phyloP scores from a whole-genome alignment of 1,140 invertebrate genomes.

The Wiebesia pumilae region DNA sequence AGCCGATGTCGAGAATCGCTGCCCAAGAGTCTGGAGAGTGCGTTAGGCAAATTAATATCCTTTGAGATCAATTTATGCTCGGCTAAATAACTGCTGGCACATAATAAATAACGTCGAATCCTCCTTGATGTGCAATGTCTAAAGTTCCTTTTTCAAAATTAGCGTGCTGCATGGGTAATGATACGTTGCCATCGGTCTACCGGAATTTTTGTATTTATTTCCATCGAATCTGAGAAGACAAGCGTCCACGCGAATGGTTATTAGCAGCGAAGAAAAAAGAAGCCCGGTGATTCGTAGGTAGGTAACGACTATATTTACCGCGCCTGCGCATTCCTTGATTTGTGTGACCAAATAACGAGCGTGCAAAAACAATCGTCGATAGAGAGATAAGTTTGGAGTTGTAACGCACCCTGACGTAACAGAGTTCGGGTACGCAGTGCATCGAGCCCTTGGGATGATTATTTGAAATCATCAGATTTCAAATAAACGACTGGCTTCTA shows the following conservation, averaged over 20 bases:
- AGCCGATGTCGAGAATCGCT: neutral
- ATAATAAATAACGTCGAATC: conserved; percentile 45
- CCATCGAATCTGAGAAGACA: neutral
- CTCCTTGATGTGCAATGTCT: conserved; percentile 32
- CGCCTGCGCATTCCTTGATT: neutral
- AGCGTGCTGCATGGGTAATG: conserved; percentile 18
- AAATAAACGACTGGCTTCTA: no score
- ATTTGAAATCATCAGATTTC: no score
- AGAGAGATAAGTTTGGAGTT: neutral
- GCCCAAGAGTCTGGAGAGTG: neutral
- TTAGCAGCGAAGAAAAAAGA: conserved; percentile 24
- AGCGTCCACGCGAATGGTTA: conserved; percentile 20
- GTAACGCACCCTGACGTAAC: neutral
- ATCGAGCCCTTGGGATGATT: no score
- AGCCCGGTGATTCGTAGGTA: neutral
- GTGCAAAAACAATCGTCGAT: conserved; percentile 7
- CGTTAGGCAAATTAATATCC: conserved; percentile 54
- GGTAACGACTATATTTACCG: conserved; percentile 40
- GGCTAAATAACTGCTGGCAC: conserved; percentile 52
- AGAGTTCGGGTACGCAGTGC: no score
- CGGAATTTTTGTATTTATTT: conserved; percentile 32
- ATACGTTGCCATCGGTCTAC: conserved; percentile 35
- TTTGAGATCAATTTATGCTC: conserved; percentile 51
- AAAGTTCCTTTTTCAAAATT: conserved; percentile 39
- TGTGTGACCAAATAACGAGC: neutral